Conservation (phyloP, 2,888 invertebrate species). For the Barypeithes pellucidus region DNA sequence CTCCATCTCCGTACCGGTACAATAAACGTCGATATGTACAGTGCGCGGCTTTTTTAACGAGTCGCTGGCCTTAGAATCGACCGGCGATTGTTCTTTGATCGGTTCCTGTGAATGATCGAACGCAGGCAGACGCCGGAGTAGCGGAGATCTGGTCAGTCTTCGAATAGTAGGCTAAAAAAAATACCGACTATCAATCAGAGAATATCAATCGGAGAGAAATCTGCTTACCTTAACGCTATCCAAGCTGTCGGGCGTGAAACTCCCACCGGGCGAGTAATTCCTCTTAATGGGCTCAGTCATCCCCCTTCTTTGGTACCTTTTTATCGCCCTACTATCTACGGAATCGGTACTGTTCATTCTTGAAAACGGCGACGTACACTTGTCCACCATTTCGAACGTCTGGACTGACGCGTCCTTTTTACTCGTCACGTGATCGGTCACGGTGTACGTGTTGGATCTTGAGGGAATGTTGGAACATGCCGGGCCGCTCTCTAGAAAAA, state of each 20-base stretch:
- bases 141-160: conserved; percentile 55
- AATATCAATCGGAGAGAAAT: too few species aligned
- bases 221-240: conserved; percentile 60
- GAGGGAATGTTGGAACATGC: conserved; percentile 56
- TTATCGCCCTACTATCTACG: conserved; percentile 45
- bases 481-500: conserved; percentile 15
- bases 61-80: conserved; percentile 64
- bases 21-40: conserved; percentile 84
- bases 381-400: conserved; percentile 71
- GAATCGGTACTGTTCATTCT: conserved; percentile 58
- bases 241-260: conserved; percentile 67
- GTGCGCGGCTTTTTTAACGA: conserved; percentile 74
- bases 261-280: conserved; percentile 62
- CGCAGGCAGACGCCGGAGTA: conserved; percentile 57
- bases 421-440: conserved; percentile 62
- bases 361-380: conserved; percentile 68
- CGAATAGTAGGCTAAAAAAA: conserved; percentile 41
- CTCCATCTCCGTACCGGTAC: conserved; percentile 77
- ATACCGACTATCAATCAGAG: too few species aligned
- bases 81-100: conserved; percentile 53
- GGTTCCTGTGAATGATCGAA: conserved; percentile 45
- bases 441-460: conserved; percentile 65
- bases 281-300: conserved; percentile 57
- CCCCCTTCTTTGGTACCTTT: conserved; percentile 44
- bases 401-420: conserved; percentile 74